Conservation (phyloP, 1,140 invertebrate species). For the Leptopilina clavipes region DNA sequence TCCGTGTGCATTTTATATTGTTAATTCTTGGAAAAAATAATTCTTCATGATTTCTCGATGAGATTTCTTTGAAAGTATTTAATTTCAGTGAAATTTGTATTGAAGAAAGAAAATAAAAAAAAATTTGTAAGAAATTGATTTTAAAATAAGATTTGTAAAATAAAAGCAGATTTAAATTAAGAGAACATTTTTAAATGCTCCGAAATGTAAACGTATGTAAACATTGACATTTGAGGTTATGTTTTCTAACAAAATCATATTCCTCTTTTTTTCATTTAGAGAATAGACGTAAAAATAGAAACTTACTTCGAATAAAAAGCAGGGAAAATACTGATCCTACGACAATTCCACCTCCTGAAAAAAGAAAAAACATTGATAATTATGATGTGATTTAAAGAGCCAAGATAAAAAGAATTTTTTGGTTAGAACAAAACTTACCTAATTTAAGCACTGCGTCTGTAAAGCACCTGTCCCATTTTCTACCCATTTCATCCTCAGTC, state of each 20-base stretch:
- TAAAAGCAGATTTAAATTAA: too few species aligned
- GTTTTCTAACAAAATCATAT: too few species aligned
- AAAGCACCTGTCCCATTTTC: constrained; percentile 75
- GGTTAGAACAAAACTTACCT: constrained; percentile 61
- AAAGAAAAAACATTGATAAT: constrained; percentile 53
- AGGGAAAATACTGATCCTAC: constrained; percentile 81
- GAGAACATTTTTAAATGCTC: too few species aligned
- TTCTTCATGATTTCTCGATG: too few species aligned
- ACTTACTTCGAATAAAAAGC: constrained; percentile 78
- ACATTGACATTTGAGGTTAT: constrained; percentile 33
- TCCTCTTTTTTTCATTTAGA: neutral
- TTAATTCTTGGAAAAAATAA: too few species aligned
- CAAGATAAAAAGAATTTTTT: constrained; percentile 24
- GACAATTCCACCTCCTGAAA: constrained; percentile 81
- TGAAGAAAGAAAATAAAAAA: too few species aligned
- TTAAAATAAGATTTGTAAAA: too few species aligned
- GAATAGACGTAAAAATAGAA: constrained; percentile 14
- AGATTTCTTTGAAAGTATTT: too few species aligned
- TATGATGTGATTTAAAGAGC: neutral
- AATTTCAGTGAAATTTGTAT: too few species aligned
- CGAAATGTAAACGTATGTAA: neutral
- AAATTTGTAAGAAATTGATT: too few species aligned
- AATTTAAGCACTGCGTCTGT: constrained; percentile 73
- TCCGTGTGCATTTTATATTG: too few species aligned
- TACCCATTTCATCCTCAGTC: constrained; percentile 74